Evolutionary conservation across 2,113 vertebrate genomes (phyloP).

Genomic region (Myiozetetes cayanensis): DNA sequence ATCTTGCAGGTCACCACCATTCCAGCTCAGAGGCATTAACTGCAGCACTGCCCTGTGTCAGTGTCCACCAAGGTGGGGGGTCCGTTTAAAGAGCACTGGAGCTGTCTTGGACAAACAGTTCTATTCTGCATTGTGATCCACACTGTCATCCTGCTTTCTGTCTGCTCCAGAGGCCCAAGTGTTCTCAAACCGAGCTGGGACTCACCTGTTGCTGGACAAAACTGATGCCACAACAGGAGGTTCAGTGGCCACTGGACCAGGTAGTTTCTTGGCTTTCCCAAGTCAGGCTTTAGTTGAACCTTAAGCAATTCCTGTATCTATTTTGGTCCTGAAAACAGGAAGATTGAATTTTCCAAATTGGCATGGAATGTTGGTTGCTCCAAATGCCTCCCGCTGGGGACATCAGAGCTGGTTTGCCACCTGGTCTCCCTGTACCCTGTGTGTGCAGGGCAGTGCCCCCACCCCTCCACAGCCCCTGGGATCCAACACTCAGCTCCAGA

Average conservation of each 20-base stretch:
- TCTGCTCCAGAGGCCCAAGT: neutral
- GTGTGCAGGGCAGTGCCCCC: neutral
- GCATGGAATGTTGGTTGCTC: accelerated
- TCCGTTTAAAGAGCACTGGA: neutral
- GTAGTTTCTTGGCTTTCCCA: neutral
- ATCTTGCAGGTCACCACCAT: neutral
- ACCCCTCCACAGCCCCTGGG: neutral
- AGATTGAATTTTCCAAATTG: neutral
- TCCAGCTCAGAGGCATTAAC: neutral
- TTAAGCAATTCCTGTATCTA: neutral
- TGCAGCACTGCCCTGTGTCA: neutral
- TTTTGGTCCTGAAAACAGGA: neutral
- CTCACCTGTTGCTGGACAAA: neutral
- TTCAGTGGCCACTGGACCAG: neutral
- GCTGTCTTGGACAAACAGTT: neutral
- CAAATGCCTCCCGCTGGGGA: neutral
- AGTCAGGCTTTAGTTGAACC: neutral
- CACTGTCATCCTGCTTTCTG: accelerated
- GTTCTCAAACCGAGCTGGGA: neutral
- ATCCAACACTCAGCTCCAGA: neutral
- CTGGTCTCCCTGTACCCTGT: accelerated
- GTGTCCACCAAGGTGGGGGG: neutral
- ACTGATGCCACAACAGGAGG: neutral
- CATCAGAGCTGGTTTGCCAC: accelerated
- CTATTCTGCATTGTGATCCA: neutral